These are phyloP conservation scores for Cephus cinctus DNA, from an alignment of 1,140 invertebrate species.

Conservation along the genomic window DNA sequence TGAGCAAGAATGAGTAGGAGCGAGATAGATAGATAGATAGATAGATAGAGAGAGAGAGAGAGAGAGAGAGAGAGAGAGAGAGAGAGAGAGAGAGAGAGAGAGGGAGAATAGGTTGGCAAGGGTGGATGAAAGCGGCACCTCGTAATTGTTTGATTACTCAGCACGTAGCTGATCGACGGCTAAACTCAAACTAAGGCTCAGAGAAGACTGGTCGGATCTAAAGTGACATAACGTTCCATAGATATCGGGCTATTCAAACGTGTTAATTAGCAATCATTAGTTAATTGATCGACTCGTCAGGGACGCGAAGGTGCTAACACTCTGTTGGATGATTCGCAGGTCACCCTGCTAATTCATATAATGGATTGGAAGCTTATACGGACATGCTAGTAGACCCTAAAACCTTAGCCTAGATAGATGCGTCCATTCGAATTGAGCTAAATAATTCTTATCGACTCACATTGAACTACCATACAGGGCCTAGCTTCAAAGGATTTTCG, in stretches of 20 bases:
- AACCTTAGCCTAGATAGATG: too few relatives aligned
- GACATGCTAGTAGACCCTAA: too few relatives aligned
- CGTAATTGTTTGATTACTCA: constrained; percentile 59
- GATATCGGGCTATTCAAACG: too few relatives aligned
- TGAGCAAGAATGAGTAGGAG: constrained; percentile 12
- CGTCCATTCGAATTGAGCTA: too few relatives aligned
- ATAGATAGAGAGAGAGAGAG: neutral
- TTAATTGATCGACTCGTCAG: constrained; percentile 40
- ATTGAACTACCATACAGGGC: too few relatives aligned
- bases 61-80: constrained; percentile 10
- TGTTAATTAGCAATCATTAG: constrained; percentile 46
- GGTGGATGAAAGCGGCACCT: constrained; percentile 5
- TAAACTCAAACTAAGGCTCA: constrained; percentile 51
- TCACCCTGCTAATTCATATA: constrained; percentile 32
- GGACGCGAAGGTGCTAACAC: too few relatives aligned
- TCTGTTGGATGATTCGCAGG: too few relatives aligned
- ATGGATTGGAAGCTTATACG: too few relatives aligned
- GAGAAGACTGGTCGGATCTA: constrained; percentile 1
- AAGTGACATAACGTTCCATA: too few relatives aligned
- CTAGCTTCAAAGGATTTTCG: too few relatives aligned
- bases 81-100: neutral
- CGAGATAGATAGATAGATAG: constrained; percentile 9
- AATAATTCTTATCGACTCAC: constrained; percentile 11
- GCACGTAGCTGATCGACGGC: constrained; percentile 48
- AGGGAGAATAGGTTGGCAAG: neutral